A percentile compares a stretch with the other conserved stretches of the same genome.
These are phyloP conservation scores for Adelges cooleyi DNA, from an alignment of 1,140 invertebrate species.

Conservation along the genomic window DNA sequence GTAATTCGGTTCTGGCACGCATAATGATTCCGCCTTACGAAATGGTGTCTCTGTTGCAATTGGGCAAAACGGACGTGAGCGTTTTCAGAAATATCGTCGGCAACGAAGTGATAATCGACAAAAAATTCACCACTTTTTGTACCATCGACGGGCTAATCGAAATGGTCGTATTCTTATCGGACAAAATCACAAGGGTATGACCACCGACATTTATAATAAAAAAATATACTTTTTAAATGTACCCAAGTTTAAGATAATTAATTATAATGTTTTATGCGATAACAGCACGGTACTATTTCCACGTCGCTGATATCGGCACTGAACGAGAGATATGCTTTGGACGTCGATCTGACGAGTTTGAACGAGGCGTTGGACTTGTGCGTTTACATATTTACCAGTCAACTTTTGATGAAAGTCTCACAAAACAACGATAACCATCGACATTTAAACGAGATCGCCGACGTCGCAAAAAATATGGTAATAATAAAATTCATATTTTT, in stretches of 20 bases:
- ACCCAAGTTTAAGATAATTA: too few relatives aligned
- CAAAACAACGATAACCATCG: constrained; percentile 13
- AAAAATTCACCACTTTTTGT: constrained; percentile 17
- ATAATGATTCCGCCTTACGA: constrained; percentile 23
- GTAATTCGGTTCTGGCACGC: constrained; percentile 9
- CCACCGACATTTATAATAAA: too few relatives aligned
- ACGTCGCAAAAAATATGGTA: constrained; percentile 20
- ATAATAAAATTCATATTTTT: too few relatives aligned
- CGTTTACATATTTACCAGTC: constrained; percentile 15
- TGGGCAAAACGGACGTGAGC: neutral
- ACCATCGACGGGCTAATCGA: neutral
- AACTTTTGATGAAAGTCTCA: constrained; percentile 21
- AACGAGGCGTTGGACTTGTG: constrained; percentile 16
- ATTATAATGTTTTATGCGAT: too few relatives aligned
- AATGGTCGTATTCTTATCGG: constrained; percentile 7
- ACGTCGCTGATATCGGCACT: constrained; percentile 19
- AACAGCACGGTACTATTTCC: constrained; percentile 1
- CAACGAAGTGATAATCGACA: constrained; percentile 9
- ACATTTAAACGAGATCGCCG: constrained; percentile 6
- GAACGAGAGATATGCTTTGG: constrained; percentile 9
- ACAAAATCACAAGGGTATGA: constrained; percentile 20
- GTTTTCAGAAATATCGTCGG: constrained; percentile 4
- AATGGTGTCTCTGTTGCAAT: constrained; percentile 19
- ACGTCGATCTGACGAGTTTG: constrained; percentile 1
- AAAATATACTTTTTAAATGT: too few relatives aligned